Conservation (phyloP, 2,888 invertebrate species). For the Drosophila limbata region DNA sequence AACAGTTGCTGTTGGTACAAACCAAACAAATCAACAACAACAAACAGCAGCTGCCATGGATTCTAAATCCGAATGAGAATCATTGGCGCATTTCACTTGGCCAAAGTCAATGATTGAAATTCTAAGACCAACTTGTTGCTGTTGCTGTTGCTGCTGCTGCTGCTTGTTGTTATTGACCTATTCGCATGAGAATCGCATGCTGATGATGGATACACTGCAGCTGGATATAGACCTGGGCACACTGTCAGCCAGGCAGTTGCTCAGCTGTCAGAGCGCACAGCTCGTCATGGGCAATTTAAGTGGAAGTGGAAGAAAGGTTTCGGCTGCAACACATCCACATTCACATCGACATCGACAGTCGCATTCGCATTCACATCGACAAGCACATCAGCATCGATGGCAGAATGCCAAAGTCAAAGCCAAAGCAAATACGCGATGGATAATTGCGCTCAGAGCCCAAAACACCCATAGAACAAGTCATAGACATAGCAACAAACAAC, state of each 20-base stretch:
- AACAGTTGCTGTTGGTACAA: slow-evolving; percentile 28
- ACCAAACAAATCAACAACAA: slow-evolving; percentile 34
- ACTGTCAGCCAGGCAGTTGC: slow-evolving; percentile 70
- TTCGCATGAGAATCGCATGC: slow-evolving; percentile 79
- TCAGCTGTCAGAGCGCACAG: slow-evolving; percentile 78
- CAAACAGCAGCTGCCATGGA: slow-evolving; percentile 43
- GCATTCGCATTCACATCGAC: slow-evolving; percentile 39
- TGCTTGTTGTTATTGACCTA: slow-evolving; percentile 67
- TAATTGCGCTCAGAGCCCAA: slow-evolving; percentile 65
- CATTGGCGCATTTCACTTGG: slow-evolving; percentile 73
- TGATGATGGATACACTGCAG: slow-evolving; percentile 78
- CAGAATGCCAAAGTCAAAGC: slow-evolving; percentile 54
- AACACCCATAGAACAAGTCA: slow-evolving; percentile 53
- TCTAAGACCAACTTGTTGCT: slow-evolving; percentile 62
- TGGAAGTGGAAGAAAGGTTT: slow-evolving; percentile 80
- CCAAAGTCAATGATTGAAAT: slow-evolving; percentile 76
- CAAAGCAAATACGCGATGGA: slow-evolving; percentile 66
- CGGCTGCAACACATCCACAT: slow-evolving; percentile 21
- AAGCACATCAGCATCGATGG: slow-evolving; percentile 57
- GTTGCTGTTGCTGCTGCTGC: slow-evolving; percentile 51
- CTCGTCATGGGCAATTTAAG: slow-evolving; percentile 83
- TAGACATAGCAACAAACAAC: slow-evolving; percentile 36
- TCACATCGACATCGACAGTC: slow-evolving; percentile 15
- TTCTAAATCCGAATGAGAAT: slow-evolving; percentile 31
- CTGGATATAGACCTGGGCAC: slow-evolving; percentile 44